phyloP scores from a whole-genome alignment of 2,888 invertebrate species.

The Oasisia sp. region DNA sequence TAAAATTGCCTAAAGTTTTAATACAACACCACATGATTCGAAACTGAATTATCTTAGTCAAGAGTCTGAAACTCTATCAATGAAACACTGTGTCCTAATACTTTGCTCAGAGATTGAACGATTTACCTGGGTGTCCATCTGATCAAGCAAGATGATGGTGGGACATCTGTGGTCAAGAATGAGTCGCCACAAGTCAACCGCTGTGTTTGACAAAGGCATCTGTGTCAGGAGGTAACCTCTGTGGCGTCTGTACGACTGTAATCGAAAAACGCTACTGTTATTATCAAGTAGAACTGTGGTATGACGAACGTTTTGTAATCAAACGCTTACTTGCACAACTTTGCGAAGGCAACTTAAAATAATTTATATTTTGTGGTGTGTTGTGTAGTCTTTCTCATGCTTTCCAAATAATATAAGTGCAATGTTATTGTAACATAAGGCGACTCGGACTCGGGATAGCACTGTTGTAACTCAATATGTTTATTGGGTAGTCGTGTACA shows the following conservation, averaged over 20 bases:
- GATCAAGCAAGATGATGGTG: not conserved
- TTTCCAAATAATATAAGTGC: not conserved
- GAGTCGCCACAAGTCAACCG: not conserved
- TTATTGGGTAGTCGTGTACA: too few relatives aligned
- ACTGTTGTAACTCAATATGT: too few relatives aligned
- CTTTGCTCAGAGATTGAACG: not conserved
- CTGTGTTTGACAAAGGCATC: not conserved
- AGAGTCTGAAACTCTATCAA: too few relatives aligned
- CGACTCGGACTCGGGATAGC: too few relatives aligned
- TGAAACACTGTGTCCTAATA: too few relatives aligned
- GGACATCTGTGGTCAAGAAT: not conserved
- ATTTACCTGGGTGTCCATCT: not conserved
- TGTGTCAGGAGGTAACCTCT: not conserved
- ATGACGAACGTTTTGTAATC: not conserved
- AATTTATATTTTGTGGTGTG: too few relatives aligned
- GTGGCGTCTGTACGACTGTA: not conserved
- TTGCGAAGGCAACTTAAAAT: too few relatives aligned
- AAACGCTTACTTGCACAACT: not conserved
- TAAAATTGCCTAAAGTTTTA: too few relatives aligned
- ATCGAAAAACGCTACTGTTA: not conserved
- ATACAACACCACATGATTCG: too few relatives aligned
- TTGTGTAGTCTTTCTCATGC: not conserved
- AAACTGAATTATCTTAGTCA: too few relatives aligned
- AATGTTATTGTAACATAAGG: too few relatives aligned
- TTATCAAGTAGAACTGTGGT: not conserved